Conservation (phyloP, 2,113 vertebrate species). For the Mobula birostris region DNA sequence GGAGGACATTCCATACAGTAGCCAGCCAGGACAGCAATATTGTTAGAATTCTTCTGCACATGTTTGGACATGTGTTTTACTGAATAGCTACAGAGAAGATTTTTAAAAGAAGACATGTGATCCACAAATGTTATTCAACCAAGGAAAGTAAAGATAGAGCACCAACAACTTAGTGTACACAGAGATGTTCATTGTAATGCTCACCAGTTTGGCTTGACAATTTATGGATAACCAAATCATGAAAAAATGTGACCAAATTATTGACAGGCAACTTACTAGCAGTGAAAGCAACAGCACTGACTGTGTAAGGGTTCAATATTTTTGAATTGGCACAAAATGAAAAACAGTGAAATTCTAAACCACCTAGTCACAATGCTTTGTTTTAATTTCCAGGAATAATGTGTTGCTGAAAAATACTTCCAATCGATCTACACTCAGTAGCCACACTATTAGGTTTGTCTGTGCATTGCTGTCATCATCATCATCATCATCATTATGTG, state of each 20-base stretch:
- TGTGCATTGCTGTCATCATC: too few relatives aligned
- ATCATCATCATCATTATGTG: too few relatives aligned
- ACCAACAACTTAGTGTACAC: not conserved
- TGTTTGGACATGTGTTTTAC: not conserved
- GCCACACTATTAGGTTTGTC: too few relatives aligned
- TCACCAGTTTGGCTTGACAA: not conserved
- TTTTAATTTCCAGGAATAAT: not conserved
- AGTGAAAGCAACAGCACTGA: not conserved
- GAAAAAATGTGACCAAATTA: constrained; percentile 12
- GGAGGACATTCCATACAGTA: not conserved
- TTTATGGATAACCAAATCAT: not conserved
- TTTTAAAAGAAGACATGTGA: not conserved
- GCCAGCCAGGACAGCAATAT: not conserved
- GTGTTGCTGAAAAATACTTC: not conserved
- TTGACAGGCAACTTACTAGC: not conserved
- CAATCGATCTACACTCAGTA: not conserved
- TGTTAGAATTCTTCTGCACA: not conserved
- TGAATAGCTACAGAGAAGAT: not conserved
- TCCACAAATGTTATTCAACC: not conserved
- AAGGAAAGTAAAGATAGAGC: not conserved
- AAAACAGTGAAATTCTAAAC: not conserved
- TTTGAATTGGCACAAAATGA: not conserved
- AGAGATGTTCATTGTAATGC: not conserved
- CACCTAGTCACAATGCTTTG: not conserved
- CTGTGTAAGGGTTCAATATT: not conserved